Evolutionary conservation across 2,797 vertebrate genomes (phyloP).

Genomic region (Ctenosaura bakeri): DNA sequence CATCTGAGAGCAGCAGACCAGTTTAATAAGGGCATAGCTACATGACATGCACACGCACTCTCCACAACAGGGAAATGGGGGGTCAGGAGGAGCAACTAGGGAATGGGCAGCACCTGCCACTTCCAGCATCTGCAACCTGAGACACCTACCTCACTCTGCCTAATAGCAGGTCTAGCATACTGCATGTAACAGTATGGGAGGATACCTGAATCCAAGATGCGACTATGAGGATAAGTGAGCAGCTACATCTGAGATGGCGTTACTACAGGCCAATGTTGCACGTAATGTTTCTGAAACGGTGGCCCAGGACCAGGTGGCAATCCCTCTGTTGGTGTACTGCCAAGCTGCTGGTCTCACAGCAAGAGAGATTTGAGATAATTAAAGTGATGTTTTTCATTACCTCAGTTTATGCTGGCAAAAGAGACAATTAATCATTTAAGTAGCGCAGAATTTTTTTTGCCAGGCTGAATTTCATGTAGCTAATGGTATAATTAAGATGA

Average conservation of each 20-base stretch:
- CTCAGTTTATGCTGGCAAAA: not conserved
- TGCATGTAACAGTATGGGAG: not conserved
- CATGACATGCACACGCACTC: not conserved
- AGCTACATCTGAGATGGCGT: not conserved
- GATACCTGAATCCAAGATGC: not conserved
- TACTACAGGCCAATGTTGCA: not conserved
- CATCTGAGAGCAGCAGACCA: not conserved
- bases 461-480: not conserved
- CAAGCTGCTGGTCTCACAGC: not conserved
- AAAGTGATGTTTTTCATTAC: constrained; percentile 9
- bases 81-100: not conserved
- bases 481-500: constrained; percentile 15
- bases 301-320: constrained; percentile 1
- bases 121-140: not conserved
- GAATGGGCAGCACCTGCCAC: not conserved
- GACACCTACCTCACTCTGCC: not conserved
- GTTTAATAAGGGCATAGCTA: not conserved
- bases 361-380: not conserved
- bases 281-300: not conserved
- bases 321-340: not conserved
- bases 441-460: constrained; percentile 11
- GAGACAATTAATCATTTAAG: not conserved
- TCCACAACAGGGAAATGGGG: too few relatives aligned
- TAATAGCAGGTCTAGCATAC: not conserved
- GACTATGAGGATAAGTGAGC: not conserved